Conservation (phyloP, 37 sponge, comb jelly and placozoan species). For the Bolinopsis microptera region DNA sequence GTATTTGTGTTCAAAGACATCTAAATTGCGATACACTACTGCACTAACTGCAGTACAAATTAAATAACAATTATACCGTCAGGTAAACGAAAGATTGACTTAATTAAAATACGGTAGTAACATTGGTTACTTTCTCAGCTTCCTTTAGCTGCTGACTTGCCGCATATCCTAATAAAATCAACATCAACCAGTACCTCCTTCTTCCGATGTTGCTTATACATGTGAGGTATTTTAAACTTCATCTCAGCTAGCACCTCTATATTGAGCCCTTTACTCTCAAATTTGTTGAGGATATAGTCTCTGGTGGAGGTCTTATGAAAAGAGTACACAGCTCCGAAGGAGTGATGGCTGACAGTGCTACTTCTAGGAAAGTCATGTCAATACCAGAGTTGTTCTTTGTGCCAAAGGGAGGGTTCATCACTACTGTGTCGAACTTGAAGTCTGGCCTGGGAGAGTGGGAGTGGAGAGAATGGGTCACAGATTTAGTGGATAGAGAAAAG, state of each 20-base stretch:
- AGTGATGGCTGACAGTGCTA: conserved; percentile 67
- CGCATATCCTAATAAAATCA: conserved; percentile 44
- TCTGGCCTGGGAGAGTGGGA: not conserved
- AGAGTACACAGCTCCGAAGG: conserved; percentile 72
- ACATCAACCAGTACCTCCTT: conserved; percentile 49
- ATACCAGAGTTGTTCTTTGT: conserved; percentile 69
- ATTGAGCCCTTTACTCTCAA: conserved; percentile 64
- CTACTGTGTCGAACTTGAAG: conserved; percentile 74
- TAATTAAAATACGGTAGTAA: too few relatives aligned
- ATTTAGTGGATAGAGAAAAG: not conserved
- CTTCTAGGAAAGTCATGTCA: conserved; percentile 71
- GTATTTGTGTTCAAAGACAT: too few relatives aligned
- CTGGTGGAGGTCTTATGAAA: conserved; percentile 79
- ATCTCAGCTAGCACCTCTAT: conserved; percentile 65
- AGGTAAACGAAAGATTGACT: too few relatives aligned
- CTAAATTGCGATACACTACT: too few relatives aligned
- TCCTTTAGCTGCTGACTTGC: not conserved
- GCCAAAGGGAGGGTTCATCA: conserved; percentile 98
- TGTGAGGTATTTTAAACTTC: conserved; percentile 58
- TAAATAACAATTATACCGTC: too few relatives aligned
- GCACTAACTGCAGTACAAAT: too few relatives aligned
- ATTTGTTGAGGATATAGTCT: conserved; percentile 65
- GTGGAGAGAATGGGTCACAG: not conserved
- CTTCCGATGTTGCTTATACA: conserved; percentile 34
- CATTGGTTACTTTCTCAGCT: not conserved